Evolutionary conservation across 2,797 vertebrate genomes (phyloP), one percentile per base, ranked within the genome.

Genomic region (Scarus forsteni): DNA sequence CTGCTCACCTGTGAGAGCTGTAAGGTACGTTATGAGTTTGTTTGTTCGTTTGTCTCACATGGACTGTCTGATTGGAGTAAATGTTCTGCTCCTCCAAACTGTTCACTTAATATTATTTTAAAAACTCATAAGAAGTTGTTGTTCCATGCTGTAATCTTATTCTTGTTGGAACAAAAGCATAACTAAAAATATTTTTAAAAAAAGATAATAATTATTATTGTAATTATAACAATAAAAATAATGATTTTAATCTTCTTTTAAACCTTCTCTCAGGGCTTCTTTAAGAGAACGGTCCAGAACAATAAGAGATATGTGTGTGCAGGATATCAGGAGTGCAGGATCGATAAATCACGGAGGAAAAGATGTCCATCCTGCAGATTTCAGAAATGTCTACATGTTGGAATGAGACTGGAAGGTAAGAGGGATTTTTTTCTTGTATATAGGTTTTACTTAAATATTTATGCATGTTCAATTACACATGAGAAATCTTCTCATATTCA

Each of bases 231-330:
- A 4, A 27, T 27, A 27, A 27, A 27, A 27, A 27, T 27, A 27
- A 27, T 27, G 27, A 27, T 27, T 27, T 27, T 27, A 27, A 27
- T 27, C 27, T 27, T 27, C 27, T 44, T 7, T 39, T 63, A 7
- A 36, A 58, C 3, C 3, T 13, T 27, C 4, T 27, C 27, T 34
- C 81, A 98, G 97, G 97, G 97, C 0, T 98, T 98, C 90, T 98
- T 98, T 92, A 98, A 98, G 91, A 92, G 97, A 82, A 98, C 96
- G 0, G 97, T 98, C 73, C 97, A 98, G 87, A 98, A 98, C 91
- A 96, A 95, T 91, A 98, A 98, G 91, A 95, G 93, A 70, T 98
- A 98, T 89, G 92, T 92, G 54, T 98, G 97, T 85, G 95, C 94
- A 10, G 96, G 97, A 76, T 95, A 90, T 80, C 96, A 96, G 92